phyloP scores from a whole-genome alignment of 2,113 vertebrate genomes.

The Microcebus ravelobensis region DNA sequence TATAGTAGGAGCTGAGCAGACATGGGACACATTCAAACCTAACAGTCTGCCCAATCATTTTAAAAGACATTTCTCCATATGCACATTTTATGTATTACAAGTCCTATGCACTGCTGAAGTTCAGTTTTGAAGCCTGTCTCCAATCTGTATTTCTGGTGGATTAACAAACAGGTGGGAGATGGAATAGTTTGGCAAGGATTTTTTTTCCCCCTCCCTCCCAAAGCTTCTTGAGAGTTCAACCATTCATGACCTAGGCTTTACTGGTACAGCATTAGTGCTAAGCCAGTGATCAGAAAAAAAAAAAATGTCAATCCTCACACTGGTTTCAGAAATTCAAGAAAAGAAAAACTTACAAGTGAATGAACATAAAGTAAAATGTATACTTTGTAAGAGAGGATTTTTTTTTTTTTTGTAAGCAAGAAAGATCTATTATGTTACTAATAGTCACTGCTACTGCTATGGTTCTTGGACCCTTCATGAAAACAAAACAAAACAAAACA shows the following conservation, averaged over 20 bases:
- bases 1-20: neutral
- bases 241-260: slow-evolving; percentile 49
- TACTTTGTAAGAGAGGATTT: slow-evolving; percentile 14
- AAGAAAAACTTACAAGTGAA: slow-evolving; percentile 14
- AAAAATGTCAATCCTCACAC: slow-evolving; percentile 45
- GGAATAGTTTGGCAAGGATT: neutral
- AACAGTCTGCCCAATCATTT: neutral
- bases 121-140: neutral
- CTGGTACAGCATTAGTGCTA: slow-evolving; percentile 41
- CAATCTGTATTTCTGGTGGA: neutral
- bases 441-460: neutral
- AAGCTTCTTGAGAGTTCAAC: slow-evolving; percentile 55
- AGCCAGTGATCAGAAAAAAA: slow-evolving; percentile 54
- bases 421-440: slow-evolving; percentile 30
- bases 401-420: slow-evolving; percentile 30
- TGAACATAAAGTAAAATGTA: neutral
- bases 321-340: slow-evolving; percentile 38
- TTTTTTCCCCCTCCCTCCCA: neutral
- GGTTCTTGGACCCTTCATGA: neutral
- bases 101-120: neutral
- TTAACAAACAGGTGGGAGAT: slow-evolving; percentile 47
- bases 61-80: neutral
- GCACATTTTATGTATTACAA: neutral
- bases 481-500: neutral
- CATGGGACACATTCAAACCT: neutral